Evolutionary conservation across 2,797 vertebrate genomes (phyloP), one percentile per base, ranked within the genome.

Genomic region (Cyclopterus lumpus): DNA sequence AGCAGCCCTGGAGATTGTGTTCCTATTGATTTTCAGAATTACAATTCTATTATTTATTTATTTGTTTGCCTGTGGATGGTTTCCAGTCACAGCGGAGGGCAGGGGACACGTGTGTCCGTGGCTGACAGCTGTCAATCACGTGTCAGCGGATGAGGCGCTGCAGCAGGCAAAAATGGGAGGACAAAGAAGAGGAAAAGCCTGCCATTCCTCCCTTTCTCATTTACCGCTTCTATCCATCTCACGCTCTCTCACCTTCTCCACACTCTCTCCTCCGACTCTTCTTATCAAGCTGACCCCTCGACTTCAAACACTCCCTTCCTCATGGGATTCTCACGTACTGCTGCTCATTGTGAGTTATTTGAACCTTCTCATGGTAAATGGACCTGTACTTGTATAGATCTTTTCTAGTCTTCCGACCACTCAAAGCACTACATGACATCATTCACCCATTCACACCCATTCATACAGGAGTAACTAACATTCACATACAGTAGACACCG

Each of bases 1-100:
- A 76, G 70, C 65, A 58, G 75, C 77, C 81, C 82, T 28, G 70
- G 65, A 87, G 89, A 91, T 79, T 85, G 71, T 67, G 65, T 59
- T 28, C 38, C 18, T 81, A 92, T 93, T 84, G 89, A 94, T 93
- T 93, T 89, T 73, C 68, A 86, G 64, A 85, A 84, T 90, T 81
- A 77, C 81, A 83, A 65, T 90, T 89, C 69, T 49, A 58, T 75
- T 75, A 26, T 53, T 6, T 14, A 6, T 75, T 81, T 73, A 5
- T 72, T 84, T 73, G 26, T 59, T 48, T 14, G 48, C 48, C 48
- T 18, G 48, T 28, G 65, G 81, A 81, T 70, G 63, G 71, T 68
- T 71, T 72, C 58, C 51, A 72, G 74, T 67, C 62, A 28, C 67
- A 34, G 40, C 0, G 11, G 71, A 82, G 79, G 60, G 61, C n/a